These are phyloP conservation scores for Reticulitermes lucifugus DNA, from an alignment of 2,888 invertebrate species.

Conservation along the genomic window DNA sequence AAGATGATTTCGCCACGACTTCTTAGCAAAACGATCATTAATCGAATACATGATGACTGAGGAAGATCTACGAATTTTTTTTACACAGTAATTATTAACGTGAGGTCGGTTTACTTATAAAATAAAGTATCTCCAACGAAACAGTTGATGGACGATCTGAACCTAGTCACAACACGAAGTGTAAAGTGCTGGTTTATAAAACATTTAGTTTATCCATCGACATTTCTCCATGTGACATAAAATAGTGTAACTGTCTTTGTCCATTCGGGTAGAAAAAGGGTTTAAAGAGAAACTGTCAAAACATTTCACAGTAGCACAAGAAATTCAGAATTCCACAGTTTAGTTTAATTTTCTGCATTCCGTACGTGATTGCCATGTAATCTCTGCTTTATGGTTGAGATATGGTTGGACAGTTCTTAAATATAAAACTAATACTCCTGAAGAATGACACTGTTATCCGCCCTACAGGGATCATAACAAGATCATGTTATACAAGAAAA, in stretches of 20 bases:
- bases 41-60: neutral
- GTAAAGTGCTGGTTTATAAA: neutral
- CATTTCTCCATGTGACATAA: no score
- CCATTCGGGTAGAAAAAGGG: no score
- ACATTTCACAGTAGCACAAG: neutral
- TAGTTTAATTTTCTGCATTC: neutral
- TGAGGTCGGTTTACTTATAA: neutral
- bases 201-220: neutral
- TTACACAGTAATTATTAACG: neutral
- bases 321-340: neutral
- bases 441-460: no score
- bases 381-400: no score
- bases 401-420: no score
- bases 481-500: no score
- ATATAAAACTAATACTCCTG: no score
- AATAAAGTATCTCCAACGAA: neutral
- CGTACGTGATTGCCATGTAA: neutral
- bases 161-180: neutral
- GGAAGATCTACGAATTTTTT: neutral
- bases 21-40: neutral
- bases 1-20: neutral
- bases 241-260: no score
- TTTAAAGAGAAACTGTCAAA: neutral
- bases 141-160: neutral
- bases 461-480: no score